phyloP scores from a whole-genome alignment of 2,113 vertebrate species.

The Holacanthus passer region DNA sequence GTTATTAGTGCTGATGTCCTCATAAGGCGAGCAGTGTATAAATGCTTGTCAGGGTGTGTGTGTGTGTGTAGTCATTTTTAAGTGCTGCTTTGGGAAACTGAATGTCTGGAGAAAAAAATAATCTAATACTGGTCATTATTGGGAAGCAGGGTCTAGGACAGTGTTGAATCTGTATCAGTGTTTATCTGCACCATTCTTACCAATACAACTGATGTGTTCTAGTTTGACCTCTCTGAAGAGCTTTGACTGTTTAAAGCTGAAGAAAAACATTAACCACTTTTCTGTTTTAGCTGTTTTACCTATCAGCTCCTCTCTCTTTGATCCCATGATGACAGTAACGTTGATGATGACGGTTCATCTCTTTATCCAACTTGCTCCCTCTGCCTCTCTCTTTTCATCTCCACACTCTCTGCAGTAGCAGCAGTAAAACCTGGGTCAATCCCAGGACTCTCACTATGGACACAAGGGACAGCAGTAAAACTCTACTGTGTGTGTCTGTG shows the following conservation, averaged over 20 bases:
- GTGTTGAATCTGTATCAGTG: not conserved
- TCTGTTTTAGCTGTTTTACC: no score
- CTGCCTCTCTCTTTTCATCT: slow-evolving; percentile 1
- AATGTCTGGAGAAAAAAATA: not conserved
- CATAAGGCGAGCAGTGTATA: no score
- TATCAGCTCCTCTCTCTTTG: no score
- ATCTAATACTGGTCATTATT: not conserved
- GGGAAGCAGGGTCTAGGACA: not conserved
- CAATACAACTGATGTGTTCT: not conserved
- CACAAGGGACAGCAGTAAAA: slow-evolving; percentile 45
- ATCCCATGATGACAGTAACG: no score
- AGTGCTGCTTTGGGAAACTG: not conserved
- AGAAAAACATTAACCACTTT: no score
- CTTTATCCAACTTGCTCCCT: not conserved
- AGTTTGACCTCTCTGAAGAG: not conserved
- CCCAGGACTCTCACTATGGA: slow-evolving; percentile 44
- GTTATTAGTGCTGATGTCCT: no score
- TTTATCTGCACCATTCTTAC: not conserved
- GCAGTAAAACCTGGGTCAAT: slow-evolving; percentile 58
- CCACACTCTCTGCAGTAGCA: slow-evolving; percentile 27
- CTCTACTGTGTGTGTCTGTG: not conserved
- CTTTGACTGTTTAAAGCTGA: not conserved
- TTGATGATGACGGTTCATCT: not conserved
- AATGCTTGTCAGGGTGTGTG: no score
- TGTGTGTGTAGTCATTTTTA: not conserved